These are phyloP conservation scores for Odontophorus gujanensis DNA, from an alignment of 2,113 vertebrate species.

Conservation along the genomic window DNA sequence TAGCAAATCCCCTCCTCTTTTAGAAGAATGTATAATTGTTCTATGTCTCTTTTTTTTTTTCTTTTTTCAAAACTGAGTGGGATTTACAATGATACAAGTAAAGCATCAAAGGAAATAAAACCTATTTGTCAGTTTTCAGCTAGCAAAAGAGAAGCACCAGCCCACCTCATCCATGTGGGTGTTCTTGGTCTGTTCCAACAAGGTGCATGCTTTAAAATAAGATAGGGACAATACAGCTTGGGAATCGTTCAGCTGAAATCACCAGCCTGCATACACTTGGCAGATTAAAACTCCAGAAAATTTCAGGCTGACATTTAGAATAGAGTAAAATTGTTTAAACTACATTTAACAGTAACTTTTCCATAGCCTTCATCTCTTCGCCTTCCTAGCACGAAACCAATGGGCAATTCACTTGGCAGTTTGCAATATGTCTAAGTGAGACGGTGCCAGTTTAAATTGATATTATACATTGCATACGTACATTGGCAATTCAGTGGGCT, in stretches of 20 bases:
- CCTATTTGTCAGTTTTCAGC: conserved; percentile 70
- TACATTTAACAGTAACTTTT: conserved; percentile 75
- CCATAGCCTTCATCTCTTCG: conserved; percentile 48
- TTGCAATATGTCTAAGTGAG: conserved; percentile 24
- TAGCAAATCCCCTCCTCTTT: conserved; percentile 42
- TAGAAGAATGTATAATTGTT: conserved; percentile 36
- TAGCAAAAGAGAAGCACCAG: conserved; percentile 60
- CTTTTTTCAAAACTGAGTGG: conserved; percentile 41
- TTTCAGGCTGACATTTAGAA: conserved; percentile 80
- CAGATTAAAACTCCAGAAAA: conserved; percentile 75
- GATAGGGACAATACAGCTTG: conserved; percentile 70
- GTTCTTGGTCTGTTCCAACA: conserved; percentile 72
- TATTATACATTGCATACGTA: neutral
- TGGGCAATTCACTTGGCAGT: conserved; percentile 27
- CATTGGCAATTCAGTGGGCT: conserved; percentile 27
- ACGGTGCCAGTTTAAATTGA: conserved; percentile 11
- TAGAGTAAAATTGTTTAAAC: conserved; percentile 70
- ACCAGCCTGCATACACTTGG: conserved; percentile 70
- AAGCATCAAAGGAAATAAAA: conserved; percentile 69
- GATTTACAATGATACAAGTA: conserved; percentile 50
- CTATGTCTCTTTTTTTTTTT: neutral
- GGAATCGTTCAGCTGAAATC: conserved; percentile 75
- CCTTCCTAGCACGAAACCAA: conserved; percentile 16
- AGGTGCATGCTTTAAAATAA: conserved; percentile 72
- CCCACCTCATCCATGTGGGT: conserved; percentile 74